These are phyloP conservation scores for Perca fluviatilis DNA, from an alignment of 2,113 vertebrate species.

Conservation along the genomic window DNA sequence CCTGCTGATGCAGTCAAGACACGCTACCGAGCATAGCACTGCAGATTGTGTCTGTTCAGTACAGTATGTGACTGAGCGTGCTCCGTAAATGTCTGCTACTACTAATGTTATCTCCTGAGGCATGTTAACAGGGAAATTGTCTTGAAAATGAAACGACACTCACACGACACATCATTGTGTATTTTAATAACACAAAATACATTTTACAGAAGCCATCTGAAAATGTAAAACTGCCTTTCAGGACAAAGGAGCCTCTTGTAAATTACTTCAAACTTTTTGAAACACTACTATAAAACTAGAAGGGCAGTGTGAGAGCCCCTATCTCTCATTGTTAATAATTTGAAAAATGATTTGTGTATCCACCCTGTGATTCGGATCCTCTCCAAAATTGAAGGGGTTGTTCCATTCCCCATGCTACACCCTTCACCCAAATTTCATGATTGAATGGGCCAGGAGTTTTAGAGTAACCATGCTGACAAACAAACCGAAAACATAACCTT, in stretches of 20 bases:
- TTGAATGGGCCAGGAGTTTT: no score
- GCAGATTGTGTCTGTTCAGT: constrained; percentile 5
- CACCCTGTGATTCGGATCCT: no score
- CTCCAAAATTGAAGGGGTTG: no score
- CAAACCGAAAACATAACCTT: no score
- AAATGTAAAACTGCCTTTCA: not conserved
- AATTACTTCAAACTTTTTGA: not conserved
- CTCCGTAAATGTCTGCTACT: not conserved
- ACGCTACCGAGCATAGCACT: not conserved
- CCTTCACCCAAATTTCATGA: no score
- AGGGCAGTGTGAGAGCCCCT: no score
- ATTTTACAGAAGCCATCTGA: not conserved
- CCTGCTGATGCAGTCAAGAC: constrained; percentile 25
- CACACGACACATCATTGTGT: not conserved
- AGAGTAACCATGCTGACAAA: no score
- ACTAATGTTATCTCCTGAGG: not conserved
- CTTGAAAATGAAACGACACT: not conserved
- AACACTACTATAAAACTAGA: not conserved
- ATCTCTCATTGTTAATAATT: no score
- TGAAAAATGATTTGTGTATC: no score
- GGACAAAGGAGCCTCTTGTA: not conserved
- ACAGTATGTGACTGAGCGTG: not conserved
- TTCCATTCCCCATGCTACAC: no score
- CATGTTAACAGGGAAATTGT: not conserved
- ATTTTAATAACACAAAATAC: not conserved